These are phyloP conservation scores for Heliconius congener DNA, from an alignment of 1,140 invertebrate genomes.

Conservation along the genomic window DNA sequence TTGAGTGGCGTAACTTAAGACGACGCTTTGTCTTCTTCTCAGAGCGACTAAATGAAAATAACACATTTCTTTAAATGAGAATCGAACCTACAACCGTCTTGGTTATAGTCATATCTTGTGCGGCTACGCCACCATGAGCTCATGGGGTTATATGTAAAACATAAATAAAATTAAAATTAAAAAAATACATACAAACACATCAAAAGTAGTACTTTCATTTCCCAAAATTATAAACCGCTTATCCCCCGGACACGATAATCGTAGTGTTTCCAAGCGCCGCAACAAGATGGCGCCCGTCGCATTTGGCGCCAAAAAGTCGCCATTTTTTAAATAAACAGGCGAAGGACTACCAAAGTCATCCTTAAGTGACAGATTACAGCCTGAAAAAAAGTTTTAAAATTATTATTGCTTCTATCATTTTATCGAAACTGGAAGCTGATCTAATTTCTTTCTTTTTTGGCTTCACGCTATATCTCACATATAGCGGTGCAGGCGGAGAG, in stretches of 20 bases:
- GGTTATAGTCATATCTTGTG: too few relatives aligned
- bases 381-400: constrained; percentile 42
- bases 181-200: constrained; percentile 45
- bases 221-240: constrained; percentile 49
- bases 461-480: too few relatives aligned
- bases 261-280: constrained; percentile 48
- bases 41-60: too few relatives aligned
- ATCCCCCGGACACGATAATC: constrained; percentile 53
- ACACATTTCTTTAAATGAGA: too few relatives aligned
- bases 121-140: too few relatives aligned
- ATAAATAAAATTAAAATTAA: neutral
- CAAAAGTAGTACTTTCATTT: constrained; percentile 43
- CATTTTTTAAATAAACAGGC: constrained; percentile 55
- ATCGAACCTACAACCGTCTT: too few relatives aligned
- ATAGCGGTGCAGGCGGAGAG: too few relatives aligned
- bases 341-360: constrained; percentile 54
- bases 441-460: too few relatives aligned
- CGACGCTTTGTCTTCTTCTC: too few relatives aligned
- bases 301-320: constrained; percentile 48
- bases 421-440: too few relatives aligned
- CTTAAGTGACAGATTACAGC: constrained; percentile 56
- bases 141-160: too few relatives aligned
- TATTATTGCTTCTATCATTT: neutral
- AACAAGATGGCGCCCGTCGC: constrained; percentile 43
- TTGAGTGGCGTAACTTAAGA: too few relatives aligned